phyloP scores from a whole-genome alignment of 1,140 invertebrate species.

The Choristoneura fumiferana region DNA sequence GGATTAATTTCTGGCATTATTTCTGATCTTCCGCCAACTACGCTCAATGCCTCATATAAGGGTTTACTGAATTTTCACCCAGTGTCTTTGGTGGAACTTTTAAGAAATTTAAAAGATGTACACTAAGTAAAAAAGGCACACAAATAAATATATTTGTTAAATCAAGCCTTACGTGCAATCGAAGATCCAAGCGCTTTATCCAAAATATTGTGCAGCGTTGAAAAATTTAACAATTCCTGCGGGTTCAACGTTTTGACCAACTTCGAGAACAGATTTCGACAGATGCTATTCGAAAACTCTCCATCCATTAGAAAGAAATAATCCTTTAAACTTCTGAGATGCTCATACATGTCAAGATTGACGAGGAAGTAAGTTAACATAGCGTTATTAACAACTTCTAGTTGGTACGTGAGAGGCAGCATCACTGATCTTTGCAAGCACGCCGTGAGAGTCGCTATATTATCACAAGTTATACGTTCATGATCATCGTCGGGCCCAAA shows the following conservation, averaged over 20 bases:
- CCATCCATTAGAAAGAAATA: slow-evolving; percentile 89
- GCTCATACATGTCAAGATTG: slow-evolving; percentile 83
- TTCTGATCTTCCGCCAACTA: too few species aligned
- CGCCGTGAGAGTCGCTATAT: slow-evolving; percentile 79
- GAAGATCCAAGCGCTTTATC: slow-evolving; percentile 81
- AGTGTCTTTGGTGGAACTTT: too few species aligned
- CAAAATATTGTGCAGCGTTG: slow-evolving; percentile 82
- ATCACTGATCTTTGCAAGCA: slow-evolving; percentile 84
- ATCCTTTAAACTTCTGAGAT: slow-evolving; percentile 84
- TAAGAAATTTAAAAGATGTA: too few species aligned
- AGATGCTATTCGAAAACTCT: slow-evolving; percentile 85
- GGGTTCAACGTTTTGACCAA: slow-evolving; percentile 81
- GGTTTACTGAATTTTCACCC: too few species aligned
- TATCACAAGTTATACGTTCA: slow-evolving; percentile 54
- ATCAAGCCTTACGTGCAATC: slow-evolving; percentile 62
- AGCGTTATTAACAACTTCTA: slow-evolving; percentile 84
- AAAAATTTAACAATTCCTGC: slow-evolving; percentile 83
- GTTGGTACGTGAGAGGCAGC: slow-evolving; percentile 83
- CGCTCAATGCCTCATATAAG: too few species aligned
- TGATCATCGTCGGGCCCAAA: slow-evolving; percentile 43
- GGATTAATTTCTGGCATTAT: too few species aligned
- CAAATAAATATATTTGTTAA: not conserved
- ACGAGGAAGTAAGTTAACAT: slow-evolving; percentile 84
- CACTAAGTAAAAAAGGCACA: too few species aligned
- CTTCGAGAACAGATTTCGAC: slow-evolving; percentile 82